Conservation (phyloP, 2,888 invertebrate species). For the Volucella bombylans region DNA sequence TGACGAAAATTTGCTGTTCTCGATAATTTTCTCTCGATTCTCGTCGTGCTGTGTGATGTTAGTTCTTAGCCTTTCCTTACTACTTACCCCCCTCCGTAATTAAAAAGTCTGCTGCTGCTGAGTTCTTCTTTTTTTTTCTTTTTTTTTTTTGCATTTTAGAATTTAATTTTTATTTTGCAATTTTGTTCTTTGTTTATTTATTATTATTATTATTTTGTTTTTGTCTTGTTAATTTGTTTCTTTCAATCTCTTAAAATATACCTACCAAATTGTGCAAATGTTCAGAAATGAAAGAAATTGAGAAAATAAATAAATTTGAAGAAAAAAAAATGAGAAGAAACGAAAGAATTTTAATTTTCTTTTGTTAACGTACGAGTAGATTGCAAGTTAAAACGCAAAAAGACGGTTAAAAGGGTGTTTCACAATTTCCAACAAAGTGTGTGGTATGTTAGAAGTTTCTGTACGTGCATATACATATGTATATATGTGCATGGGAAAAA, state of each 20-base stretch:
- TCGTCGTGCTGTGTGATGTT: constrained; percentile 46
- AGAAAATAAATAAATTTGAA: neutral
- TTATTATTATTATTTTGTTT: too few relatives aligned
- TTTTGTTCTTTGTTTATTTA: neutral
- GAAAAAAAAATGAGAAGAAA: neutral
- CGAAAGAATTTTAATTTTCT: constrained; percentile 16
- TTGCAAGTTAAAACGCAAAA: constrained; percentile 33
- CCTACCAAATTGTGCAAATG: constrained; percentile 40
- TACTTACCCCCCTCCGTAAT: neutral
- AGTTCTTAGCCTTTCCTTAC: constrained; percentile 37
- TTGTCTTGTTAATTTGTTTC: neutral
- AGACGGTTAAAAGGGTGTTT: constrained; percentile 71
- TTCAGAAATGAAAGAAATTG: neutral
- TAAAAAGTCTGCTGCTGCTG: neutral
- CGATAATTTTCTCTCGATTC: constrained; percentile 32
- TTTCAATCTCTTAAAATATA: constrained; percentile 11
- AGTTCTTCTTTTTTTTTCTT: constrained; percentile 19
- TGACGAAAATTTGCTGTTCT: constrained; percentile 40
- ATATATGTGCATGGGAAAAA: constrained; percentile 71
- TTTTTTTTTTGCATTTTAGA: neutral
- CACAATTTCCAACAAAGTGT: constrained; percentile 60
- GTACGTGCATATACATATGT: too few relatives aligned
- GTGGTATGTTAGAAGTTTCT: constrained; percentile 53
- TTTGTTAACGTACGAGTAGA: neutral
- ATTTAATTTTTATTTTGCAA: too few relatives aligned